Evolutionary conservation across 2,113 vertebrate genomes (phyloP).

Genomic region (Megaleporinus macrocephalus): DNA sequence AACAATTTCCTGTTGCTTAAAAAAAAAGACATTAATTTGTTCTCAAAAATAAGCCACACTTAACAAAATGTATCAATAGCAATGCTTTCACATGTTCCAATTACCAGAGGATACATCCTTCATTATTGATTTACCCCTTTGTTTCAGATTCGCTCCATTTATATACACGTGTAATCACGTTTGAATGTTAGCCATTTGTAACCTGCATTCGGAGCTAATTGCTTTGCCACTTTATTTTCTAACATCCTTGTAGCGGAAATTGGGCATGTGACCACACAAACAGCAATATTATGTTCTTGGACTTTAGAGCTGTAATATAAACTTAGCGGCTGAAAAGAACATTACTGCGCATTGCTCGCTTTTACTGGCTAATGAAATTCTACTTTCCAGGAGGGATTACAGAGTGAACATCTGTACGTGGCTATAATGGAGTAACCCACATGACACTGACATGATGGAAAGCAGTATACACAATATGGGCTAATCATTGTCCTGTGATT

Average conservation of each 20-base stretch:
- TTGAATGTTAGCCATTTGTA: background rate
- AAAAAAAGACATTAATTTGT: background rate
- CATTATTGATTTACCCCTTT: background rate
- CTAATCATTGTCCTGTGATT: background rate
- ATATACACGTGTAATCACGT: background rate
- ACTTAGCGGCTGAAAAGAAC: background rate
- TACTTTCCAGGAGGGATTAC: background rate
- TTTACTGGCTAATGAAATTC: background rate
- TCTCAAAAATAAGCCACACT: background rate
- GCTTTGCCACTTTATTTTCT: slow-evolving; percentile 7
- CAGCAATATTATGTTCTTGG: background rate
- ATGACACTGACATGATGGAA: background rate
- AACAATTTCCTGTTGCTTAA: background rate
- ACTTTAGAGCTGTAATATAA: background rate
- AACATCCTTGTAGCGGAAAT: background rate
- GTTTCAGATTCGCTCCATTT: slow-evolving; percentile 4
- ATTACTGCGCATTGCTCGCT: background rate
- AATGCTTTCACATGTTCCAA: background rate
- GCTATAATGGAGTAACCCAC: background rate
- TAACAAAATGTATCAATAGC: background rate
- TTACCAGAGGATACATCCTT: background rate
- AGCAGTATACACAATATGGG: background rate
- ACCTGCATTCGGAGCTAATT: slow-evolving; percentile 10
- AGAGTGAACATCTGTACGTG: background rate
- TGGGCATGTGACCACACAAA: background rate